Percentiles rank a stretch among this genome's conserved stretches.
phyloP scores from a whole-genome alignment of 2,113 vertebrate species.

The Grammomys surdaster region DNA sequence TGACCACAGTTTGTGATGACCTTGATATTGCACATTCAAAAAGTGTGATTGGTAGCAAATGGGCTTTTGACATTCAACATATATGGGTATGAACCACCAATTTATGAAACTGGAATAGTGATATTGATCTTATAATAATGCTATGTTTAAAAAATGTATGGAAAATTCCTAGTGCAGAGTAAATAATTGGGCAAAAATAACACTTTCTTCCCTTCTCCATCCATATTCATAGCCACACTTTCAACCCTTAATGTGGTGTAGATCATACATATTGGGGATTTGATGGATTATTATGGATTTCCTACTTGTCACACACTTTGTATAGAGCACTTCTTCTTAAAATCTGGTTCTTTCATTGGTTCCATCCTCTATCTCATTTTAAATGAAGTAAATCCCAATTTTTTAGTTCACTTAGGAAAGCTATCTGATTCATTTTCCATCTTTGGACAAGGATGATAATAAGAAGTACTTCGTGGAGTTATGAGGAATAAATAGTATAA shows the following conservation, averaged over 20 bases:
- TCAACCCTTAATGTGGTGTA: background rate
- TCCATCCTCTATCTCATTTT: constrained; percentile 2
- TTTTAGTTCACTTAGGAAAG: background rate
- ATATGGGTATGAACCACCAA: background rate
- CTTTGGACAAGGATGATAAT: background rate
- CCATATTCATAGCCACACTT: background rate
- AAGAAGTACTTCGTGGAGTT: background rate
- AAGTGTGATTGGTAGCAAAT: background rate
- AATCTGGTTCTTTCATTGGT: constrained; percentile 10
- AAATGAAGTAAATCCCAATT: background rate
- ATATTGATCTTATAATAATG: background rate
- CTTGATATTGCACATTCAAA: background rate
- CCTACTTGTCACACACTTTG: background rate
- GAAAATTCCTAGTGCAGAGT: background rate
- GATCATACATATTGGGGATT: background rate
- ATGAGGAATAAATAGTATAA: constrained; percentile 30
- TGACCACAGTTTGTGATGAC: constrained; percentile 28
- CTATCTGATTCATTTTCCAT: constrained; percentile 25
- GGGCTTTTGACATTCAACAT: background rate
- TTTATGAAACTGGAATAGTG: constrained; percentile 20
- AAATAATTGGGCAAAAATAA: constrained; percentile 17
- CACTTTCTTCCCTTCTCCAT: background rate
- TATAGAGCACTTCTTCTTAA: constrained; percentile 3
- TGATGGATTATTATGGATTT: background rate
- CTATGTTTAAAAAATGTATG: background rate